Base-by-base conservation (phyloP, 1,140 invertebrate genomes). In the Hylaeus volcanicus region DNA sequence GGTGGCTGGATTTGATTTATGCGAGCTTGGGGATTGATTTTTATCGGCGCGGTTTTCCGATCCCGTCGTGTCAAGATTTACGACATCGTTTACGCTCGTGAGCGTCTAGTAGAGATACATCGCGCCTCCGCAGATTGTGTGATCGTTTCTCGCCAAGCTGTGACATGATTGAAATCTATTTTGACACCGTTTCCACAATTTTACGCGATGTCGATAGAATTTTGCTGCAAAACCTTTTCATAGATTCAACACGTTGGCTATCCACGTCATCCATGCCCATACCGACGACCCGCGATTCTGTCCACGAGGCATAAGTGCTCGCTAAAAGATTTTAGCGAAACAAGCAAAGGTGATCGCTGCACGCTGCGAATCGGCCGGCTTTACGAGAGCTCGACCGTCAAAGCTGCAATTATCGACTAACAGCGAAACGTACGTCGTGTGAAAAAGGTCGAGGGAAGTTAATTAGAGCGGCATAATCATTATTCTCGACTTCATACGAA, bases 381-480 rank as follows among this genome's bases (percentile, higher is more conserved):
- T 12, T 37, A 11, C 5, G 11, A 1, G 2, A 9, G 15, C 43
- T n/a, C 41, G 41, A n/a, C 48, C 26, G 26, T 26, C 26, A 26
- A 26, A 39, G 48, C 12, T 6, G 26, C 66, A 71, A 77, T 77
- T 71, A 77, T 77, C 65, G 74, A 15, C 45, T n/a, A 53, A 26
- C 12, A 5, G 66, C 26, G 45, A 39, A 4, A 14, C 4, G n/a
- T 39, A 5, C 9, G 65, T 5, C 55, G 65, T 43, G 55, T 39
- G 74, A 39, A 60, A 70, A 69, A 69, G 53, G 14, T 51, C 65
- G 53, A 39, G 43, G 9, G 48, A 63, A 55, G 68, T 78, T 78
- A 78, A 78, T 78, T 72, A 72, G 76, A 41, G 48, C 76, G 58
- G 48, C 39, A 55, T 64, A 72, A 78, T 78, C 58, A 55, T 64